Evolutionary conservation across 2,888 invertebrate genomes (phyloP).

Genomic region (Homarus gammarus): DNA sequence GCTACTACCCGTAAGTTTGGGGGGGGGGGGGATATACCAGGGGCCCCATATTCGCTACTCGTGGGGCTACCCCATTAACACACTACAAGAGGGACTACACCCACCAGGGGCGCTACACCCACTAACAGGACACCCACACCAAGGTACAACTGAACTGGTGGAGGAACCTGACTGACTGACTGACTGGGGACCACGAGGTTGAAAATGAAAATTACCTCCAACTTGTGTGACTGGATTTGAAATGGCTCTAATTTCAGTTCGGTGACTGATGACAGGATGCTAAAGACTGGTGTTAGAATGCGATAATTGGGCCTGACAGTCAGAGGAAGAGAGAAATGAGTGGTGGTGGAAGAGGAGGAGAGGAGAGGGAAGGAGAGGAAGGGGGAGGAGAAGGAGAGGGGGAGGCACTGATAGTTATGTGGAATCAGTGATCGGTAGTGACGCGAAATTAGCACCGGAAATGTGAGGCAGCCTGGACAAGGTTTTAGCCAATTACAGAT

Average conservation of each 20-base stretch:
- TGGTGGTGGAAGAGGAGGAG: background rate
- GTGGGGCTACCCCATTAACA: too few relatives aligned
- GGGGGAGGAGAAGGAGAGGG: background rate
- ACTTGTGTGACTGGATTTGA: too few relatives aligned
- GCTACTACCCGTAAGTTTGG: too few relatives aligned
- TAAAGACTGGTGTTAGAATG: too few relatives aligned
- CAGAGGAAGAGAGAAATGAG: too few relatives aligned
- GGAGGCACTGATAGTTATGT: background rate
- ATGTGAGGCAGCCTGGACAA: too few relatives aligned
- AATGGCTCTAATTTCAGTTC: too few relatives aligned
- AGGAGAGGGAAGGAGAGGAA: background rate
- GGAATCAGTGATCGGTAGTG: background rate
- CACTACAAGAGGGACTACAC: background rate
- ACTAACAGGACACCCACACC: background rate
- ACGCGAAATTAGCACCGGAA: background rate
- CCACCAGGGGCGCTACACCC: background rate
- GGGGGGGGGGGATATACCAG: background rate
- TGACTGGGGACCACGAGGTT: too few relatives aligned
- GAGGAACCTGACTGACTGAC: background rate
- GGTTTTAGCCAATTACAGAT: too few relatives aligned
- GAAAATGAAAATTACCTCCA: too few relatives aligned
- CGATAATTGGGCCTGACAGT: too few relatives aligned
- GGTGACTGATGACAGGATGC: too few relatives aligned
- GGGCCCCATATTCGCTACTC: background rate
- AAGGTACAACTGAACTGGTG: background rate